Evolutionary conservation across 2,113 vertebrate genomes (phyloP).

Genomic region (Paramormyrops kingsleyae): DNA sequence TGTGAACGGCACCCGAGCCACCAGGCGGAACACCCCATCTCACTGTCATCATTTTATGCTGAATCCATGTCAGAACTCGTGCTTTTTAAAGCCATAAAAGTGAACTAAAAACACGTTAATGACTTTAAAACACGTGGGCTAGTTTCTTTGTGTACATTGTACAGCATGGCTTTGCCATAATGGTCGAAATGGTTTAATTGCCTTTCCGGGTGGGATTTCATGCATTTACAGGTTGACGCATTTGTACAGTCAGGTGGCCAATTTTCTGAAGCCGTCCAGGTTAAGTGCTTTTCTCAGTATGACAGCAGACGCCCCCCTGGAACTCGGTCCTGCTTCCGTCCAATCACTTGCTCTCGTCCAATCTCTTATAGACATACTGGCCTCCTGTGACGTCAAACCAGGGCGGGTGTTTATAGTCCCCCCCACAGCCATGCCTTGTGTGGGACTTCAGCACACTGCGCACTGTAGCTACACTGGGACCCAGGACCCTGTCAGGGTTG

Average conservation of each 20-base stretch:
- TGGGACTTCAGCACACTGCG: neutral
- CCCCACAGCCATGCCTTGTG: neutral
- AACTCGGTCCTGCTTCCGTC: neutral
- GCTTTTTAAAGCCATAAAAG: neutral
- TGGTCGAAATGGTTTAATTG: neutral
- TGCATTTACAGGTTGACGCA: neutral
- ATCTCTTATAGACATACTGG: neutral
- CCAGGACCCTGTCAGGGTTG: neutral
- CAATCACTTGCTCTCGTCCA: neutral
- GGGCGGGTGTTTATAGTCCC: neutral
- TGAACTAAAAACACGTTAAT: neutral
- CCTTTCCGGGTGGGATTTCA: neutral
- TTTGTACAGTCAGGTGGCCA: neutral
- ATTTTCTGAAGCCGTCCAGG: neutral
- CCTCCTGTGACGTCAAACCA: neutral
- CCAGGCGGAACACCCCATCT: neutral
- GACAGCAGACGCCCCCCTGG: neutral
- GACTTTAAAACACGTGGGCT: neutral
- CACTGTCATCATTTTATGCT: neutral
- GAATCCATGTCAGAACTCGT: neutral
- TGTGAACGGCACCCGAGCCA: neutral
- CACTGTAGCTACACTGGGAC: neutral
- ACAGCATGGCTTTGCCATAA: neutral
- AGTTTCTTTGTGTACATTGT: neutral
- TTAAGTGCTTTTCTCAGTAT: slow-evolving; percentile 2